Evolutionary conservation across 2,797 vertebrate genomes (phyloP), one percentile per base, ranked within the genome.

Genomic region (Thripadectes ignobilis): DNA sequence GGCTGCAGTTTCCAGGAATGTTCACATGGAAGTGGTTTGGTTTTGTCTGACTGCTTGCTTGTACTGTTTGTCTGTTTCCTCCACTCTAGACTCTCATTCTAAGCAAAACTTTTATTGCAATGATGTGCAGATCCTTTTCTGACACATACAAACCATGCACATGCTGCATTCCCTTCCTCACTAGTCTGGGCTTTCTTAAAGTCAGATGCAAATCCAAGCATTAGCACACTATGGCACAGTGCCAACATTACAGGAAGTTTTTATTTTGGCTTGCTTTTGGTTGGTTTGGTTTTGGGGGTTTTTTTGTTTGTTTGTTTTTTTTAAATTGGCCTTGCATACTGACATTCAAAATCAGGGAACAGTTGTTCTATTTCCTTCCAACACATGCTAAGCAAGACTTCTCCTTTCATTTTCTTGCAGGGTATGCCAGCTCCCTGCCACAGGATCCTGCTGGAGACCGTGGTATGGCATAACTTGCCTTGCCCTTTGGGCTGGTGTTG

Each of bases 11-110:
- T 92, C 39, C 39, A 18, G 14, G 21, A 54, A 2, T 59, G 83
- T 93, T 92, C 88, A 76, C 14, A 39, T 52, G 80, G 94, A 96
- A 95, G 90, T 85, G 83, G 77, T 73, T 95, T 90, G 69, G 43
- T 27, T 90, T 90, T 34, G 13, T 59, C 51, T 52, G 20, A 10
- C 32, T 92, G 46, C 62, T 92, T 86, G 9, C 55, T 86, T 84
- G 19, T 29, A 62, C 59, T 49, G 8, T 32, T 71, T 72, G 17
- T 57, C 73, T 74, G 7, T 68, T 84, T 86, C 58, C 29, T 73
- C 34, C 22, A 27, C 48, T 86, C 43, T 29, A 57, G 54, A 73
- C 75, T 67, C 63, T 75, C 62, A 82, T 43, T 13, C 38, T 73
- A 69, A 88, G 80, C 43, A 55, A n/a, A 86, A 62, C 6, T 61